Evolutionary conservation across 2,113 vertebrate species (phyloP).

Genomic region (Mus musculus): DNA sequence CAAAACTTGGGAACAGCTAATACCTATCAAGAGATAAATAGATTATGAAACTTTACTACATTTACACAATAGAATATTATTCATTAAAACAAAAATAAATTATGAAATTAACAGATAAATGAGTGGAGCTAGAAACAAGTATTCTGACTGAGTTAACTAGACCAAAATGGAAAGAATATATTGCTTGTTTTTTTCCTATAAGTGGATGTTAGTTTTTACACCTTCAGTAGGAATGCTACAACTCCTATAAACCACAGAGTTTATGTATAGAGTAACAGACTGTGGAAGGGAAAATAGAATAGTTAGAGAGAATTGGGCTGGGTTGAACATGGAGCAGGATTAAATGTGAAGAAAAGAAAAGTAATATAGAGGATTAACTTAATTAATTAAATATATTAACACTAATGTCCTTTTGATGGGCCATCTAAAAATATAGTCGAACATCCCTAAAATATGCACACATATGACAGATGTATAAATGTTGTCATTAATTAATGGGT

Average conservation of each 20-base stretch:
- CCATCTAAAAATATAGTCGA: too few species aligned
- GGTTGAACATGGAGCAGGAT: neutral
- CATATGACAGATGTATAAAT: neutral
- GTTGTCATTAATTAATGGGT: neutral
- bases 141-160: neutral
- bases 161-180: neutral
- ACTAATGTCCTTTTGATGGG: neutral
- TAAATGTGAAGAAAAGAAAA: neutral
- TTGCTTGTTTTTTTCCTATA: neutral
- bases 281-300: neutral
- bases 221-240: neutral
- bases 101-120: neutral
- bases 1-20: neutral
- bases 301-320: neutral
- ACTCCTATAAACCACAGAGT: neutral
- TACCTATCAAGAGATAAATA: neutral
- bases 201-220: neutral
- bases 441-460: neutral
- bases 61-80: neutral
- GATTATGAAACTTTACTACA: neutral
- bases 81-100: neutral
- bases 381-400: neutral
- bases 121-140: neutral
- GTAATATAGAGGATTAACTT: neutral
- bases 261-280: neutral